phyloP scores from a whole-genome alignment of 2,113 vertebrate species.

The Romanogobio albipinnatus region DNA sequence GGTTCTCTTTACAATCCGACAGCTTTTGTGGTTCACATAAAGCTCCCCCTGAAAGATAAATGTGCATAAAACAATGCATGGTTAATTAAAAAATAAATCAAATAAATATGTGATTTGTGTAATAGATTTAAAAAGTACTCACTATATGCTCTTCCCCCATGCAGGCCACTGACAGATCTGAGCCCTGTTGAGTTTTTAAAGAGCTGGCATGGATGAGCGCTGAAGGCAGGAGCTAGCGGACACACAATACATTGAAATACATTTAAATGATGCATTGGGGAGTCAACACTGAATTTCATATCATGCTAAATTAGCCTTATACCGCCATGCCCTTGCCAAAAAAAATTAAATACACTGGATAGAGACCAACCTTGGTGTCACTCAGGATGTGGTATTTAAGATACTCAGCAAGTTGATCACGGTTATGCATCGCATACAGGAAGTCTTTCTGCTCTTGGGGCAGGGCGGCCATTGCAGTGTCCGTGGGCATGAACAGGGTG shows the following conservation, averaged over 20 bases:
- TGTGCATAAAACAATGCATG: neutral
- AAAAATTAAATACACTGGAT: neutral
- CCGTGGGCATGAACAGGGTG: constrained; percentile 88
- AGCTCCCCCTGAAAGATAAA: constrained; percentile 80
- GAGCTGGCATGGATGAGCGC: constrained; percentile 69
- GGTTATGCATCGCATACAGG: constrained; percentile 81
- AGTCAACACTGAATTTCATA: neutral
- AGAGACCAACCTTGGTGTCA: constrained; percentile 74
- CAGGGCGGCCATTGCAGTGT: constrained; percentile 78
- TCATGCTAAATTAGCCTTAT: neutral
- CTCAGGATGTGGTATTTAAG: constrained; percentile 89
- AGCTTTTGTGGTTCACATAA: constrained; percentile 80
- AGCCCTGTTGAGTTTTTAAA: constrained; percentile 86
- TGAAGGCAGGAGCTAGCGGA: constrained; percentile 66
- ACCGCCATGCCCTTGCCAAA: neutral
- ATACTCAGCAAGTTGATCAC: constrained; percentile 80
- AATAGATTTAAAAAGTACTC: constrained; percentile 64
- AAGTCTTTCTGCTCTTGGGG: constrained; percentile 82
- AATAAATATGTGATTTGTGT: neutral
- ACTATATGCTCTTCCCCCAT: constrained; percentile 77
- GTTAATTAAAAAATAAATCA: neutral
- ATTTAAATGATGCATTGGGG: neutral
- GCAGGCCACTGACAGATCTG: constrained; percentile 80
- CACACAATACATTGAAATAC: neutral
- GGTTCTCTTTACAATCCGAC: constrained; percentile 83